Evolutionary conservation across 1,140 invertebrate genomes (phyloP).

Genomic region (Laupala kohalensis): DNA sequence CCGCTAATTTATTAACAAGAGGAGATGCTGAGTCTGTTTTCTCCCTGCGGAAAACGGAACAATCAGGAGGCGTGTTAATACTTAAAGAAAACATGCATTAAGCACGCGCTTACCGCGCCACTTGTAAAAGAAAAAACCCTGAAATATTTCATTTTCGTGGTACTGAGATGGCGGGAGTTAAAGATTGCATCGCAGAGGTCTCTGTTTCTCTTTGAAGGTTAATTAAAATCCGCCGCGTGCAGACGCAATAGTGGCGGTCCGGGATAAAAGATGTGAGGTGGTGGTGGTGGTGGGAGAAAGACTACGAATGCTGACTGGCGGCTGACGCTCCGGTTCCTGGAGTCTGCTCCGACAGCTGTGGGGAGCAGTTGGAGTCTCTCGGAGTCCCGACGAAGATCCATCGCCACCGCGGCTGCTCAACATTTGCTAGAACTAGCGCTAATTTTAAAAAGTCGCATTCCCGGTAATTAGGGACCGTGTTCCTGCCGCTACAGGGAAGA

Average conservation of each 20-base stretch:
- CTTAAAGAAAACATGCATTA: neutral
- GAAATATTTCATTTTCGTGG: neutral
- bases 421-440: too few species aligned
- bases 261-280: neutral
- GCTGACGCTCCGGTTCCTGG: neutral
- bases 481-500: neutral
- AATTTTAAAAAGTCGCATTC: neutral
- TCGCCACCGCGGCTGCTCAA: neutral
- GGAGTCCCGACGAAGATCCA: neutral
- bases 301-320: neutral
- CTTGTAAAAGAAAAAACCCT: neutral
- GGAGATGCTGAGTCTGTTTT: neutral
- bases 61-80: neutral
- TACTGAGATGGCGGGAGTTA: neutral
- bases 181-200: neutral
- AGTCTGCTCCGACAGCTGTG: too few species aligned
- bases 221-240: neutral
- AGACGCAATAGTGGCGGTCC: too few species aligned
- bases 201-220: neutral
- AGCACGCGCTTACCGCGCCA: neutral
- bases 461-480: neutral
- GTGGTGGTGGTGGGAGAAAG: neutral
- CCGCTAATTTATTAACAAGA: neutral
- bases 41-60: neutral
- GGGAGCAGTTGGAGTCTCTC: neutral